Conservation (phyloP, 2,888 invertebrate genomes). For the Danaus chrysippus region DNA sequence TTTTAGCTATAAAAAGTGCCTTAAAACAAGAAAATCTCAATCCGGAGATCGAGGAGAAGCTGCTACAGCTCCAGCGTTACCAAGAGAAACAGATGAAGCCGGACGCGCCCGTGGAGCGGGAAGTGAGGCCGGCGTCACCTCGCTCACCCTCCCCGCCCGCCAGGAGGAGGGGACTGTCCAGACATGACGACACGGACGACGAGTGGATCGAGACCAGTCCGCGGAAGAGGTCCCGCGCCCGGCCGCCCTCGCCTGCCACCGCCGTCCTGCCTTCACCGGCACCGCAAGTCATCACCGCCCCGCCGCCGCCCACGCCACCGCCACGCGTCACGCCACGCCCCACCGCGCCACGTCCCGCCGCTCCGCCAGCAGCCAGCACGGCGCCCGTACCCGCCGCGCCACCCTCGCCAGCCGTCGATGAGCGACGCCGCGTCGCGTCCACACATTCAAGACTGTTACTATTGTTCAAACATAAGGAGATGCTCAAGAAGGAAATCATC, state of each 20-base stretch:
- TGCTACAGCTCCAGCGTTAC: slow-evolving; percentile 91
- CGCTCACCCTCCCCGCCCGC: slow-evolving; percentile 50
- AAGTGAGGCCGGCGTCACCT: slow-evolving; percentile 43
- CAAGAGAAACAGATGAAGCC: slow-evolving; percentile 89
- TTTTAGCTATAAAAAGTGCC: slow-evolving; percentile 93
- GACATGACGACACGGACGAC: slow-evolving; percentile 66
- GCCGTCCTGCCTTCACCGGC: slow-evolving; percentile 53
- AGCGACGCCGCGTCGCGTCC: slow-evolving; percentile 76
- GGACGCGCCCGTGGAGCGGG: slow-evolving; percentile 62
- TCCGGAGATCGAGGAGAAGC: slow-evolving; percentile 95
- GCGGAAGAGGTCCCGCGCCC: slow-evolving; percentile 47
- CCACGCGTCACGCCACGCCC: slow-evolving; percentile 38
- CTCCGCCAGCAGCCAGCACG: slow-evolving; percentile 79
- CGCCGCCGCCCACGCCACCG: slow-evolving; percentile 30
- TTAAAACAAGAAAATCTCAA: slow-evolving; percentile 93
- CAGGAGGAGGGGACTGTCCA: slow-evolving; percentile 52
- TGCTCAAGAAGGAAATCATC: slow-evolving; percentile 94
- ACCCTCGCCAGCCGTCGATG: slow-evolving; percentile 45
- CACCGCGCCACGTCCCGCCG: slow-evolving; percentile 72
- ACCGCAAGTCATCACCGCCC: slow-evolving; percentile 20
- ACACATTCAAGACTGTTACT: slow-evolving; percentile 82
- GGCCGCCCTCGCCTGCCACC: slow-evolving; percentile 38
- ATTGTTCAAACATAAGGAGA: slow-evolving; percentile 92
- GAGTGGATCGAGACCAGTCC: slow-evolving; percentile 67
- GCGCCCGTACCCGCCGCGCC: slow-evolving; percentile 60